These are phyloP conservation scores for Myripristis jacobus DNA, from an alignment of 2,797 vertebrate species.

Conservation along the genomic window DNA sequence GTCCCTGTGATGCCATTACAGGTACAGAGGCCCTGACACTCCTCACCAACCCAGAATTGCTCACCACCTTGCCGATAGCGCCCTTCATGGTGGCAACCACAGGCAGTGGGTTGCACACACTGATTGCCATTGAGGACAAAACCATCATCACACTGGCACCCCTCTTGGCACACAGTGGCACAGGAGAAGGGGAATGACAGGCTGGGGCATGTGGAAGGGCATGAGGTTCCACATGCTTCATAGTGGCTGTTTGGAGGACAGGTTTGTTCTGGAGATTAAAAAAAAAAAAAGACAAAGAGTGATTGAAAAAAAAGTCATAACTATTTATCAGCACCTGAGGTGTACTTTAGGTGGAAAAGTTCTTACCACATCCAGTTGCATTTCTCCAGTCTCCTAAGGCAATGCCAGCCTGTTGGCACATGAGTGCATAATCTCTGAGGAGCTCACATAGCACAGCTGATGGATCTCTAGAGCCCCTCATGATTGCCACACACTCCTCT, in stretches of 20 bases:
- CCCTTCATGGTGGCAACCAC: slow-evolving; percentile 75
- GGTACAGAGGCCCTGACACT: slow-evolving; percentile 66
- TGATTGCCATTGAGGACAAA: slow-evolving; percentile 69
- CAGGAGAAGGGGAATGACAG: slow-evolving; percentile 78
- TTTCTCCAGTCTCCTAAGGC: slow-evolving; percentile 71
- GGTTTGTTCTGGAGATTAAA: slow-evolving; percentile 58
- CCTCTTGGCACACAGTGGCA: slow-evolving; percentile 72
- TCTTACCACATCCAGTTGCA: slow-evolving; percentile 71
- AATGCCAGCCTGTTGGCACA: slow-evolving; percentile 74
- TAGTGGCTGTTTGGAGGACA: slow-evolving; percentile 78
- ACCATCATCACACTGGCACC: slow-evolving; percentile 78
- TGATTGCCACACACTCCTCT: slow-evolving; percentile 49
- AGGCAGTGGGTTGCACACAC: slow-evolving; percentile 72
- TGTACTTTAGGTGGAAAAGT: rapidly evolving
- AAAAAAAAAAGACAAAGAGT: not conserved
- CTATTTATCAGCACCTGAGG: not conserved
- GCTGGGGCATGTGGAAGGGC: slow-evolving; percentile 74
- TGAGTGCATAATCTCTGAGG: slow-evolving; percentile 67
- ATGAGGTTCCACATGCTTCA: slow-evolving; percentile 72
- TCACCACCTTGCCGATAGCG: slow-evolving; percentile 62
- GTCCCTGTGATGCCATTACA: slow-evolving; percentile 67
- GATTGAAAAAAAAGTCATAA: rapidly evolving
- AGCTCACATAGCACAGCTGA: slow-evolving; percentile 60
- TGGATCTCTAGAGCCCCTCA: slow-evolving; percentile 49
- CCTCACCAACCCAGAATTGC: slow-evolving; percentile 70